Evolutionary conservation across 2,113 vertebrate species (phyloP).

Genomic region (Plectropomus leopardus): DNA sequence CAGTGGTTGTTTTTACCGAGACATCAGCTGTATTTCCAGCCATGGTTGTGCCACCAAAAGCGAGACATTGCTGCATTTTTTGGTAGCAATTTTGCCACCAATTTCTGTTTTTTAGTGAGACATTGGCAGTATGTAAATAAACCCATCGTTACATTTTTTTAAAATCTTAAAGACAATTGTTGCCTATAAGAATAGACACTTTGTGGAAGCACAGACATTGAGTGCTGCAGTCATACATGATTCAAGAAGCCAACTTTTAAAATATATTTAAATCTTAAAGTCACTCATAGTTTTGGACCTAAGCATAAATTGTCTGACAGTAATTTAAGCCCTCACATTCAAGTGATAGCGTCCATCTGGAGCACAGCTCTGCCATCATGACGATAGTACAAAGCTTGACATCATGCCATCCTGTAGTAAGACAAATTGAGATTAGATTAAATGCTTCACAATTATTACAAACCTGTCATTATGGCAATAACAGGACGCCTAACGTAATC

Average conservation of each 20-base stretch:
- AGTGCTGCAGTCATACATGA: neutral
- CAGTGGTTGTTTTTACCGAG: too few species aligned
- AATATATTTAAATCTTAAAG: neutral
- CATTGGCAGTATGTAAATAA: too few species aligned
- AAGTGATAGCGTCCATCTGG: neutral
- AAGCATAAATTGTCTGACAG: neutral
- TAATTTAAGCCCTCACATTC: neutral
- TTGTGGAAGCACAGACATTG: neutral
- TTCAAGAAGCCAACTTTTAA: neutral
- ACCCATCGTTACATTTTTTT: too few species aligned
- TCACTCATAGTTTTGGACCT: neutral
- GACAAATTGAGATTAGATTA: constrained; percentile 30
- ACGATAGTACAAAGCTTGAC: neutral
- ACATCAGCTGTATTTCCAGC: too few species aligned
- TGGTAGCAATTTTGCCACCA: too few species aligned
- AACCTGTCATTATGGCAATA: neutral
- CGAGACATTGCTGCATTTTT: too few species aligned
- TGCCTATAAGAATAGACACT: neutral
- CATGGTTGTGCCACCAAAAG: too few species aligned
- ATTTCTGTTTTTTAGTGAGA: too few species aligned
- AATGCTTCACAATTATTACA: constrained; percentile 25
- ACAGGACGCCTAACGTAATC: constrained; percentile 1
- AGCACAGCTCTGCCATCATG: neutral
- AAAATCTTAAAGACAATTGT: neutral
- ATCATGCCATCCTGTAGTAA: neutral